Percentiles rank a stretch among this genome's conserved stretches.
Conservation (phyloP, 2,113 vertebrate species). For the Speoplatyrhinus poulsoni region DNA sequence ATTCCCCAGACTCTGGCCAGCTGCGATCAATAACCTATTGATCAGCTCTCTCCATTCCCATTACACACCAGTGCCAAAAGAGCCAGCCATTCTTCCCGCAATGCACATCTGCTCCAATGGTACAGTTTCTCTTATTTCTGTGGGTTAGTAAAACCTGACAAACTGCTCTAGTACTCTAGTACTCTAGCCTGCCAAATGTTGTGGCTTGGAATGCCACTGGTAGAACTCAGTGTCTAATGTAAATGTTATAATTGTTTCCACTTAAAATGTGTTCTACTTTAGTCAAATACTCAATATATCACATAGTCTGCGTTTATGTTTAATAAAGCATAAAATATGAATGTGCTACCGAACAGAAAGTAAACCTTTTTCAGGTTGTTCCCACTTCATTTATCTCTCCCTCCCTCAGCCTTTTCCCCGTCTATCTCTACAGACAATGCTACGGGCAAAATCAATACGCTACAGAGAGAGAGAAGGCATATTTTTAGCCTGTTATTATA, state of each 20-base stretch:
- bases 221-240: no score
- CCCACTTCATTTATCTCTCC: slow-evolving; percentile 59
- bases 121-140: slow-evolving; percentile 71
- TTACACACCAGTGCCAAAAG: slow-evolving; percentile 80
- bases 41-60: slow-evolving; percentile 83
- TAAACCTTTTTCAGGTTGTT: slow-evolving; percentile 65
- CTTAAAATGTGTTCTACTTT: slow-evolving; percentile 51
- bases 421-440: slow-evolving; percentile 79
- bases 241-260: slow-evolving; percentile 12
- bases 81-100: slow-evolving; percentile 73
- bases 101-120: slow-evolving; percentile 73
- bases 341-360: slow-evolving; percentile 59
- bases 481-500: slow-evolving; percentile 83
- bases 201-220: no score
- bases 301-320: slow-evolving; percentile 33
- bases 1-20: slow-evolving; percentile 79
- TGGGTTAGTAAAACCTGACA: slow-evolving; percentile 21
- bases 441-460: slow-evolving; percentile 82
- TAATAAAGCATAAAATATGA: slow-evolving; percentile 58
- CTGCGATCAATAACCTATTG: slow-evolving; percentile 82
- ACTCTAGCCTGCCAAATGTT: no score
- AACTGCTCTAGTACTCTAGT: no score
- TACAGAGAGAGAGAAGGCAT: slow-evolving; percentile 72
- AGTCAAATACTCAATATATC: slow-evolving; percentile 30
- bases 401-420: slow-evolving; percentile 45